Evolutionary conservation across 2,888 invertebrate genomes (phyloP).

Genomic region (Agrotis clavis): DNA sequence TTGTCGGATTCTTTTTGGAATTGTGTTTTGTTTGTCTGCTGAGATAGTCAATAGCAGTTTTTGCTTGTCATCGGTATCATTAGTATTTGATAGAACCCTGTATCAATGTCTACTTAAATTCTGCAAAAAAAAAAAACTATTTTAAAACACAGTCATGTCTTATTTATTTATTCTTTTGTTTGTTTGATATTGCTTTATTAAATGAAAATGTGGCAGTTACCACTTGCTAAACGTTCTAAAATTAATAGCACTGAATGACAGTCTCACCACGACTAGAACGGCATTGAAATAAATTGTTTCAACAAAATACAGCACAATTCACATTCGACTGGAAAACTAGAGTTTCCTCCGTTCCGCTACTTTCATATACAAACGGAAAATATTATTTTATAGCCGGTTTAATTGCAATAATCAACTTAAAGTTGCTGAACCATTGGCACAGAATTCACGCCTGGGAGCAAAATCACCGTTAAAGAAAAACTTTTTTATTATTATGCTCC

Average conservation of each 20-base stretch:
- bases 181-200: conserved; percentile 1
- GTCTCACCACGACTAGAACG: conserved; percentile 36
- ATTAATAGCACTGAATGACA: conserved; percentile 31
- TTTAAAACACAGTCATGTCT: not conserved
- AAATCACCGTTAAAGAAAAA: conserved; percentile 37
- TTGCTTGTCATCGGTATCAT: not conserved
- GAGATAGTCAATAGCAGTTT: conserved; percentile 8
- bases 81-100: not conserved
- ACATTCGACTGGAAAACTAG: conserved; percentile 17
- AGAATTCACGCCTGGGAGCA: conserved; percentile 45
- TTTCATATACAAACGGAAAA: conserved; percentile 37
- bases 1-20: conserved; percentile 4
- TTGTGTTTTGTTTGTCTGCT: not conserved
- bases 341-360: conserved; percentile 32
- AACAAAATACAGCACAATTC: conserved; percentile 17
- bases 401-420: conserved; percentile 53
- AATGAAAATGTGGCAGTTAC: conserved; percentile 20
- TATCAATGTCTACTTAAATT: not conserved
- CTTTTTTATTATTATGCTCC: conserved; percentile 7
- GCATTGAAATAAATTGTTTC: conserved; percentile 31
- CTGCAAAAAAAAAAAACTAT: not conserved
- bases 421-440: conserved; percentile 34
- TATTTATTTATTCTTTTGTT: not conserved
- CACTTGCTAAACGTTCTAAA: conserved; percentile 28
- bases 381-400: conserved; percentile 34